Evolutionary conservation across 2,888 invertebrate species (phyloP).

Genomic region (Tachina lurida): DNA sequence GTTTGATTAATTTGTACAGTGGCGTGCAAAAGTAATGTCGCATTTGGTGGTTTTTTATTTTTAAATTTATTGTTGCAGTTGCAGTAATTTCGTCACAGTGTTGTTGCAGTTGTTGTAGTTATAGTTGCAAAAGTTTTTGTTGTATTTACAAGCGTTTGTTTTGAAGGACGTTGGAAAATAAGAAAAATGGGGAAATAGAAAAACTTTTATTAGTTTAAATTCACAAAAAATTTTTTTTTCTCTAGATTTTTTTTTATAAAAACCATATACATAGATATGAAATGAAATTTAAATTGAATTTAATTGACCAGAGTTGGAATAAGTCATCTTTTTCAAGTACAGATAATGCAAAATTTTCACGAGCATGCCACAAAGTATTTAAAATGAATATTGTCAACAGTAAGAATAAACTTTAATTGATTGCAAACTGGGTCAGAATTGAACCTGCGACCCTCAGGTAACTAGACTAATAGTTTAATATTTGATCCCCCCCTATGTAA

Average conservation of each 20-base stretch:
- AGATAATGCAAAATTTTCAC: background rate
- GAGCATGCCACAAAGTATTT: too few species aligned
- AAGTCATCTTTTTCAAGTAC: background rate
- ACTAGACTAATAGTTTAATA: too few species aligned
- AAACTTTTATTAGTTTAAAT: slow-evolving; percentile 77
- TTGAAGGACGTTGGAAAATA: slow-evolving; percentile 75
- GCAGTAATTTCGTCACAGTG: slow-evolving; percentile 47
- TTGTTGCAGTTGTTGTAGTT: slow-evolving; percentile 49
- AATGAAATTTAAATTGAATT: slow-evolving; percentile 16
- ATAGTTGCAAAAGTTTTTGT: slow-evolving; percentile 66
- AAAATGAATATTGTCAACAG: too few species aligned
- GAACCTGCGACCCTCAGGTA: too few species aligned
- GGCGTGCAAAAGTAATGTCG: slow-evolving; percentile 62
- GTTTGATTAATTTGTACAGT: slow-evolving; percentile 55
- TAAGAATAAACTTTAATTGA: too few species aligned
- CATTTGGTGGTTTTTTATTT: slow-evolving; percentile 34
- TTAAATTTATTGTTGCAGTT: slow-evolving; percentile 30
- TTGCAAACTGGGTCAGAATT: too few species aligned
- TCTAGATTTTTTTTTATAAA: slow-evolving; percentile 33
- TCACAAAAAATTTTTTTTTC: slow-evolving; percentile 35
- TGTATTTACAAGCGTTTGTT: slow-evolving; percentile 70
- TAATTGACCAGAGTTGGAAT: slow-evolving; percentile 59
- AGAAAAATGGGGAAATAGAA: slow-evolving; percentile 74
- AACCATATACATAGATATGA: slow-evolving; percentile 28
- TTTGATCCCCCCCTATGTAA: too few species aligned